Base-by-base conservation (phyloP, 2,113 vertebrate genomes). In the Podarcis raffonei region DNA sequence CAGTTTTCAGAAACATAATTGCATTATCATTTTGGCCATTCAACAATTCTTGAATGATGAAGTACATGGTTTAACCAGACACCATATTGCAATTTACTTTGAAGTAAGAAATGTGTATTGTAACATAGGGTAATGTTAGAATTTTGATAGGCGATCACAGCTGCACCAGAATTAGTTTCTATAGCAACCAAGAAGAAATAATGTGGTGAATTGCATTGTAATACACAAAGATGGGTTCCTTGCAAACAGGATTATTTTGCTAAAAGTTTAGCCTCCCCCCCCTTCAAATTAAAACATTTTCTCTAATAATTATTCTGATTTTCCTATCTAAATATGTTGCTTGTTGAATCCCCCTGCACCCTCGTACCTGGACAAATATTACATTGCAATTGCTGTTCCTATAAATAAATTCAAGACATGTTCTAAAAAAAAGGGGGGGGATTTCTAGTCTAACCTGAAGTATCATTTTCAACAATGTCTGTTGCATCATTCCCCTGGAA, bases 161-260 rank as follows among this genome's bases (percentile, higher is more conserved):
- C 96, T 97, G 97, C 96, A 97, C 93, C 94, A 97, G 96, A 97
- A 97, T 97, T 97, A 97, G 96, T 97, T 97, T 97, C 97, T 97
- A 97, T 97, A 97, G 97, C 97, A 97, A 97, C 97, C 95, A 94
- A 95, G 90, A 95, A 95, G 96, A 96, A 97, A 97, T 97, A 97
- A 96, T 96, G 92, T 95, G 94, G 94, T 96, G 96, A 96, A 97
- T 22, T 96, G 94, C 95, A 95, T 94, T 93, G 96, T 95, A 96
- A 96, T 92, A 95, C 93, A 97, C 97, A 84, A 89, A 89, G 96
- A 97, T 97, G 92, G 96, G 96, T 95, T 96, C 95, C 95, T 96
- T 94, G 94, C 92, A 96, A 96, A 97, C 72, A 94, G 82, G 81
- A 89, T 90, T 93, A 94, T 93, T 96, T 93, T 95, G 95, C 91